A percentile compares a stretch with the other conserved stretches of the same genome.
Evolutionary conservation across 2,113 vertebrate genomes (phyloP).

Genomic region (Rutilus rutilus): DNA sequence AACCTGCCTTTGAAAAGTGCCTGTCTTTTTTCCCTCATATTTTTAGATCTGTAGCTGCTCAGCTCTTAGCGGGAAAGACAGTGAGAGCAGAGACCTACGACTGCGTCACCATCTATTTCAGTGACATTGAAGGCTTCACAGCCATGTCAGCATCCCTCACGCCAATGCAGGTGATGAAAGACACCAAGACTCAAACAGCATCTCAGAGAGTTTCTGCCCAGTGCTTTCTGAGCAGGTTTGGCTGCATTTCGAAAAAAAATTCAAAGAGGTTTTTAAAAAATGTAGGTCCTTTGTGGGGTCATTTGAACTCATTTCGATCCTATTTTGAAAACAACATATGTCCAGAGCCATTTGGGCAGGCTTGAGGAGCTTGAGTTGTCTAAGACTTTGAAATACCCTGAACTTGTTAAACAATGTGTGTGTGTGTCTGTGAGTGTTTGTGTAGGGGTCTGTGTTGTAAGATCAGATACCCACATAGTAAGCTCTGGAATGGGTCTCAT

Average conservation of each 20-base stretch:
- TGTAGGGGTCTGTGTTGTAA: neutral
- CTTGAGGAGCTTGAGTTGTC: neutral
- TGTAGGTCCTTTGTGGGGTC: neutral
- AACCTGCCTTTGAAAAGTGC: slow-evolving; percentile 29
- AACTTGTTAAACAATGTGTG: neutral
- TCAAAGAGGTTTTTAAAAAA: neutral
- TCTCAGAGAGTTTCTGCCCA: neutral
- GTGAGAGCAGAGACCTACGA: slow-evolving; percentile 83
- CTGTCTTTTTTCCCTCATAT: slow-evolving; percentile 35
- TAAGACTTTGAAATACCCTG: neutral
- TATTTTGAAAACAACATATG: neutral
- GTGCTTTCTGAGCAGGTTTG: neutral
- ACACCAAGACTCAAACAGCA: neutral
- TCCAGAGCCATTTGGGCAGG: neutral
- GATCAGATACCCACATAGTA: slow-evolving; percentile 14
- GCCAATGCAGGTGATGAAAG: slow-evolving; percentile 78
- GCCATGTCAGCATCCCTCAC: slow-evolving; percentile 81
- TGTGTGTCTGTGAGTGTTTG: neutral
- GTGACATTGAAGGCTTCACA: slow-evolving; percentile 85
- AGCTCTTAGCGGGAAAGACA: slow-evolving; percentile 81
- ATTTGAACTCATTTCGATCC: neutral
- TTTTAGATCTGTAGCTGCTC: slow-evolving; percentile 81
- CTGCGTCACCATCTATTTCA: slow-evolving; percentile 87
- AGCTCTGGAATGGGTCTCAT: neutral
- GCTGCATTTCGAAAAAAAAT: neutral